Conservation (phyloP, 2,113 vertebrate species). For the Micronycteris hirsuta region DNA sequence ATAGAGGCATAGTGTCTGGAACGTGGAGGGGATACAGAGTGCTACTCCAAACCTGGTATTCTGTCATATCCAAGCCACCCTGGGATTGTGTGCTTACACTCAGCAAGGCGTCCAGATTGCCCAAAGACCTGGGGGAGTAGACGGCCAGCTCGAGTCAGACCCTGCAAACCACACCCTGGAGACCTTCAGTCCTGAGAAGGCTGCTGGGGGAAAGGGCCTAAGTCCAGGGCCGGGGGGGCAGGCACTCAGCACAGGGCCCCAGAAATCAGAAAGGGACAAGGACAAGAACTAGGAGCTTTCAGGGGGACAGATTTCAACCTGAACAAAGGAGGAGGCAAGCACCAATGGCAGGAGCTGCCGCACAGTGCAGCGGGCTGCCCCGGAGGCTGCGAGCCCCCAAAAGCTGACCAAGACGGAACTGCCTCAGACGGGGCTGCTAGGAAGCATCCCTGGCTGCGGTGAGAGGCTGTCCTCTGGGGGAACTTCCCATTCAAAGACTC, state of each 20-base stretch:
- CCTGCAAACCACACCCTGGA: background rate
- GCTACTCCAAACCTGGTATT: background rate
- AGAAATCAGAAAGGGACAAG: background rate
- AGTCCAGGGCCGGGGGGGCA: background rate
- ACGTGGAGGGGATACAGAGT: background rate
- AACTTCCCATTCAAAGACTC: background rate
- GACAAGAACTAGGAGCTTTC: background rate
- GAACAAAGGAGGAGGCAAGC: background rate
- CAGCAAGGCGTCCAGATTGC: background rate
- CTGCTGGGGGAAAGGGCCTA: background rate
- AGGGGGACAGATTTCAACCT: background rate
- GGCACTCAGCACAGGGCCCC: background rate
- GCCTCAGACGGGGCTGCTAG: background rate
- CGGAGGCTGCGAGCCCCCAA: background rate
- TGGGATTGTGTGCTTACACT: background rate
- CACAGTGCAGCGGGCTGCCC: background rate
- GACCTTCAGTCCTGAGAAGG: background rate
- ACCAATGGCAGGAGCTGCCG: background rate
- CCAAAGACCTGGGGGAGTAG: background rate
- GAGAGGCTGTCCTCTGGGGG: background rate
- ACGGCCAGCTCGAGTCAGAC: background rate
- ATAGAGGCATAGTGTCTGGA: background rate
- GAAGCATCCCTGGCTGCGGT: background rate
- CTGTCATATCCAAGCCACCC: background rate
- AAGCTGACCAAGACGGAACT: fast-evolving